phyloP scores from a whole-genome alignment of 2,797 vertebrate genomes.

The Pipistrellus nathusii region DNA sequence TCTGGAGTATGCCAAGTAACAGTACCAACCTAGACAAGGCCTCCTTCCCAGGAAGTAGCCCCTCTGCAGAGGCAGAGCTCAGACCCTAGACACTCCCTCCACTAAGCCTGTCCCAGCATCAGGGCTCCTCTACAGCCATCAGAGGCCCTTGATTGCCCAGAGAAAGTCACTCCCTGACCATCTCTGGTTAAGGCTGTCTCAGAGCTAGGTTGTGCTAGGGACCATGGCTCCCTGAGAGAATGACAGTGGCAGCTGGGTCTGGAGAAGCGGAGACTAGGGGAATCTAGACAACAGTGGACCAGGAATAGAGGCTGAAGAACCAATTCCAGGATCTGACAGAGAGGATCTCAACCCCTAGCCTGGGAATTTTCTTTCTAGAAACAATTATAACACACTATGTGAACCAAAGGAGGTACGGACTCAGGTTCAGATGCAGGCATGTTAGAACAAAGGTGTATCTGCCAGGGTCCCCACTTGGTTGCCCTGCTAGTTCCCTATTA shows the following conservation, averaged over 20 bases:
- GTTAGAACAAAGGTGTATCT: rapidly evolving
- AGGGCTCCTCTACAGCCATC: background rate
- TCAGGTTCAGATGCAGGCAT: background rate
- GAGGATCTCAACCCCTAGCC: rapidly evolving
- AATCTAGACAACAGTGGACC: rapidly evolving
- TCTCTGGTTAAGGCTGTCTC: background rate
- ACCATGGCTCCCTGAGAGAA: background rate
- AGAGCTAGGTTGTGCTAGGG: background rate
- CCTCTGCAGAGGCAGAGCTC: background rate
- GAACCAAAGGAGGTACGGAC: background rate
- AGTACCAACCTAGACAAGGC: rapidly evolving
- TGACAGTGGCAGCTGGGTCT: background rate
- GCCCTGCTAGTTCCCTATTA: background rate
- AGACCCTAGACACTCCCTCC: background rate
- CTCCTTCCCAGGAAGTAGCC: background rate
- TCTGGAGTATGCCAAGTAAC: background rate
- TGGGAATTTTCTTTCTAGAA: background rate
- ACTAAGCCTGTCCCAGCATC: background rate
- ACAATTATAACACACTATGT: background rate
- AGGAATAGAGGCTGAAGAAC: background rate
- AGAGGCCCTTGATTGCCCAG: background rate
- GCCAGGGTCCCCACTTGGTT: background rate
- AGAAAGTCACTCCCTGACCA: background rate
- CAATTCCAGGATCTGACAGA: background rate
- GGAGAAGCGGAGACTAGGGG: background rate